Percentiles rank a stretch among this genome's conserved stretches.
phyloP scores from a whole-genome alignment of 2,797 vertebrate species.

The Dendrocincla fuliginosa region DNA sequence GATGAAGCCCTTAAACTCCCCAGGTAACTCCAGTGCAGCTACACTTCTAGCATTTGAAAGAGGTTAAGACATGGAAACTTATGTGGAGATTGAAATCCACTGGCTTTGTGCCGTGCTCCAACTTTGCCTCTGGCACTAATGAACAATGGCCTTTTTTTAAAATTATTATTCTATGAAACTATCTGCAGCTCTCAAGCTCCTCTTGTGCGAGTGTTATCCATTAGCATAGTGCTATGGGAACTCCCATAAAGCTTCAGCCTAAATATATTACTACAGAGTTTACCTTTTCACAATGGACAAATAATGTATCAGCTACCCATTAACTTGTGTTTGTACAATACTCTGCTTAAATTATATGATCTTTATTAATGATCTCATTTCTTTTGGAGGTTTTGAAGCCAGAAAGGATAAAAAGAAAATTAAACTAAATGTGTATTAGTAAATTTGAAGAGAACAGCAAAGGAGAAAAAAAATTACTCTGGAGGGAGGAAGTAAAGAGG shows the following conservation, averaged over 20 bases:
- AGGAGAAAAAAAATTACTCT: neutral
- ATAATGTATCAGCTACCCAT: neutral
- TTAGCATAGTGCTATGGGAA: neutral
- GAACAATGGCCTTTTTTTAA: neutral
- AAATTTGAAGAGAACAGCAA: neutral
- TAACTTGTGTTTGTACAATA: neutral
- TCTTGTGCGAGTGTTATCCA: neutral
- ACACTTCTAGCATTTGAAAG: neutral
- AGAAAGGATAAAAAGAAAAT: neutral
- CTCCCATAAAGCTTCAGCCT: neutral
- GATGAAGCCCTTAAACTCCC: neutral
- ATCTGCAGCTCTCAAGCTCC: conserved; percentile 39
- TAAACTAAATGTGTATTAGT: neutral
- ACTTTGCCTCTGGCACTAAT: conserved; percentile 36
- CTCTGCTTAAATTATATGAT: neutral
- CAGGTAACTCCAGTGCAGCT: neutral
- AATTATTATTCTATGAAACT: conserved; percentile 11
- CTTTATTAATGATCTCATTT: neutral
- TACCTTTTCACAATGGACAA: neutral
- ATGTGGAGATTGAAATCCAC: neutral
- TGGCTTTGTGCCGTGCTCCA: neutral
- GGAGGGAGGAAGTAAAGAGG: neutral
- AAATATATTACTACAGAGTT: neutral
- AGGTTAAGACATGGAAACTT: neutral
- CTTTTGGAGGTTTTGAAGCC: neutral